These are phyloP conservation scores for Hofmannophila pseudospretella DNA, from an alignment of 2,888 invertebrate genomes.

Conservation along the genomic window DNA sequence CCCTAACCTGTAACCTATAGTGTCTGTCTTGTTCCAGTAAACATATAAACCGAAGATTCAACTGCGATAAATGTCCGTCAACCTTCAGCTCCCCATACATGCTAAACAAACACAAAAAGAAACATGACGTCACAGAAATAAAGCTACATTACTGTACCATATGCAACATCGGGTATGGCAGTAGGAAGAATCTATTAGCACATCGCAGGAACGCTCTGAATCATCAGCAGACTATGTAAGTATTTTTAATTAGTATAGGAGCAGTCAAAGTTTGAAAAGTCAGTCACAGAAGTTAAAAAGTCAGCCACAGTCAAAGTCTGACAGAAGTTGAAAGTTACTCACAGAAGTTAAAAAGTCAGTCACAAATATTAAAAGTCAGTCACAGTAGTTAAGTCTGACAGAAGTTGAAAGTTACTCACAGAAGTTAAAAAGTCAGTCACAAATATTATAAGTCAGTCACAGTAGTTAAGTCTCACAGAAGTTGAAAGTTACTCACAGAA, in stretches of 20 bases:
- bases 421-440: too few species aligned
- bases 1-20: too few species aligned
- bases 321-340: too few species aligned
- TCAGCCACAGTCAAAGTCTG: neutral
- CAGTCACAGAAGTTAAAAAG: neutral
- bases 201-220: slow-evolving; percentile 36
- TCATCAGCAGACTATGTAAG: slow-evolving; percentile 49
- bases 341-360: too few species aligned
- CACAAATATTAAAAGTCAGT: too few species aligned
- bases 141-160: slow-evolving; percentile 25
- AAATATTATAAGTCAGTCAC: too few species aligned
- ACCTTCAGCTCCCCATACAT: slow-evolving; percentile 56
- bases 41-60: slow-evolving; percentile 52
- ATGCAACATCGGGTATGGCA: slow-evolving; percentile 32
- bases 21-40: slow-evolving; percentile 38
- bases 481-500: too few species aligned
- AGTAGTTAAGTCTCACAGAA: too few species aligned
- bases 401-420: too few species aligned
- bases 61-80: slow-evolving; percentile 38
- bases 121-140: slow-evolving; percentile 17
- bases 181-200: slow-evolving; percentile 39
- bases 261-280: too few species aligned
- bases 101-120: slow-evolving; percentile 40
- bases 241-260: too few species aligned
- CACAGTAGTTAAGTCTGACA: too few species aligned